Evolutionary conservation across 2,113 vertebrate genomes (phyloP), one percentile per base, ranked within the genome.

Genomic region (Climacteris rufus): DNA sequence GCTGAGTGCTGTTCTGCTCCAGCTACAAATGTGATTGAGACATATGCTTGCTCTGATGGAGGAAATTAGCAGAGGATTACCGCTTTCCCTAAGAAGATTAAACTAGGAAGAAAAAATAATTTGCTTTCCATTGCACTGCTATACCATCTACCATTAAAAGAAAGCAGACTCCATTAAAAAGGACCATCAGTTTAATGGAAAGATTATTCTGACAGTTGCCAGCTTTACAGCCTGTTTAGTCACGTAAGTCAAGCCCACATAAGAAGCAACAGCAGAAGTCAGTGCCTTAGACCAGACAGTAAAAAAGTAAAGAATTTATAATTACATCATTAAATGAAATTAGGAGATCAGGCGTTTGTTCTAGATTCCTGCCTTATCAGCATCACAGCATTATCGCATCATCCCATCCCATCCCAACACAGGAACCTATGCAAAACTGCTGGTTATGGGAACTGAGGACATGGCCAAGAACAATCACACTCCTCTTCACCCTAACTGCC

Each of bases 51-150:
- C 80, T 97, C 90, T 96, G 91, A 97, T 97, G 96, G 89, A 97
- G 90, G 96, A 97, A 97, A 98, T 97, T 97, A 98, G 92, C 89
- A 88, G 94, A 97, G 94, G 95, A 96, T 97, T 97, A 96, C 87
- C n/a, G 54, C 91, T 97, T 95, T 84, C 87, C 54, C 72, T 96
- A 96, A 98, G 89, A 97, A 63, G 61, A 97, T 97, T 97, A 97
- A 92, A 87, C 66, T 90, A 47, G 93, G 97, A 97, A 96, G 93
- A 97, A 96, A 97, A 96, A 97, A 97, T 95, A 89, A 95, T 88
- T 93, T 97, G 59, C 80, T 92, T 95, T 92, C 89, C 78, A 70
- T 95, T 95, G 75, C 89, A 70, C 56, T 87, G 68, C 93, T 94
- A 88, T 77, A 95, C 31, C 39, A 84, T 78, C 87, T 92, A 97